Conservation (phyloP, 2,888 invertebrate genomes). For the Gastrophysa polygoni region DNA sequence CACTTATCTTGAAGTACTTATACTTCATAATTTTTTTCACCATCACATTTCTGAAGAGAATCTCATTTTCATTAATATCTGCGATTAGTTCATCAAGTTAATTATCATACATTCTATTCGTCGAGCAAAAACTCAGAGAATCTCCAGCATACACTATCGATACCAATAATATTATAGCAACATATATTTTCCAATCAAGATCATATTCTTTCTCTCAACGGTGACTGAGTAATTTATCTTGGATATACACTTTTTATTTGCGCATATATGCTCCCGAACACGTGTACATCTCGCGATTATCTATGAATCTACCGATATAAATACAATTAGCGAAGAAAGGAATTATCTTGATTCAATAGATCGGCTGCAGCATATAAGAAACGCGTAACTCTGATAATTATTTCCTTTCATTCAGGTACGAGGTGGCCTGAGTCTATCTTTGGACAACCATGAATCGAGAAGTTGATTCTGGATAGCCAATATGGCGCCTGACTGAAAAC, state of each 20-base stretch:
- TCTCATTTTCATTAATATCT: background rate
- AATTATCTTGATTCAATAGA: conserved; percentile 38
- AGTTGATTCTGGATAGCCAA: too few relatives aligned
- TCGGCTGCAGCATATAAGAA: conserved; percentile 21
- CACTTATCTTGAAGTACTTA: too few relatives aligned
- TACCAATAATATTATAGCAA: conserved; percentile 6
- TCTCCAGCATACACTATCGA: background rate
- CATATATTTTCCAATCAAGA: conserved; percentile 11
- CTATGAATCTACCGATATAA: conserved; percentile 32
- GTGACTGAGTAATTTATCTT: conserved; percentile 6
- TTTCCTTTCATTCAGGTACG: conserved; percentile 26
- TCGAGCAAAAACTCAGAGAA: background rate
- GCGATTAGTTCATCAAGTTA: background rate
- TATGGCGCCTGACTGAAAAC: too few relatives aligned
- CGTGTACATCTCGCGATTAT: conserved; percentile 34
- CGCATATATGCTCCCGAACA: conserved; percentile 19
- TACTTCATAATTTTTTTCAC: background rate
- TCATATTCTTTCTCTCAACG: background rate
- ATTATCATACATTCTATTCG: background rate
- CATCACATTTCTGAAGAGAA: background rate
- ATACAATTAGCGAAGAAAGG: conserved; percentile 37
- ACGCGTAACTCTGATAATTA: conserved; percentile 18
- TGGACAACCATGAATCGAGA: too few relatives aligned
- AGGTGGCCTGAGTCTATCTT: too few relatives aligned
- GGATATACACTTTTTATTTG: conserved; percentile 9